Conservation (phyloP, 2,113 vertebrate genomes). For the Talpa occidentalis region DNA sequence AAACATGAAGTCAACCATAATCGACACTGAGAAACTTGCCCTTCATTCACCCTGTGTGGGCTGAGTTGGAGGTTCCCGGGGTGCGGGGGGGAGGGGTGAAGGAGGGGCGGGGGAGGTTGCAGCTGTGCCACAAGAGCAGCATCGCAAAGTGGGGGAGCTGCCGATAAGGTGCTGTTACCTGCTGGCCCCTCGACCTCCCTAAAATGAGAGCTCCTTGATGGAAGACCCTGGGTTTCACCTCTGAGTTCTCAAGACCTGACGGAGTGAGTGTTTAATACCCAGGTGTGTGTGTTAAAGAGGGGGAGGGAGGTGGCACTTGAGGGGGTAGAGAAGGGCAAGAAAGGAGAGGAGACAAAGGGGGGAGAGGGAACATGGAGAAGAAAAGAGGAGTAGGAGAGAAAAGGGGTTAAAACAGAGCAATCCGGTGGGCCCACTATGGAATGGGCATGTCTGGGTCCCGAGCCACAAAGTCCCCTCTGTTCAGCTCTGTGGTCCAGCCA, state of each 20-base stretch:
- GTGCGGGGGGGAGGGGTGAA: too few species aligned
- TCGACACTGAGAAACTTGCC: not conserved
- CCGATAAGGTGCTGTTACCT: not conserved
- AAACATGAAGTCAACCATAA: not conserved
- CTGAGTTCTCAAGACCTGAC: not conserved
- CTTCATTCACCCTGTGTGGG: not conserved
- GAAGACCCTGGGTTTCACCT: not conserved
- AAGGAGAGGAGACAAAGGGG: not conserved
- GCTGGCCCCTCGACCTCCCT: not conserved
- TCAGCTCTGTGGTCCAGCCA: too few species aligned
- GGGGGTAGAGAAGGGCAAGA: not conserved
- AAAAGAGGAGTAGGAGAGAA: not conserved
- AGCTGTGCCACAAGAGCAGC: accelerated
- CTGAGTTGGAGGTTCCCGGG: accelerated
- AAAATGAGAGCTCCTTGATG: not conserved
- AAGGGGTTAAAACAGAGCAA: not conserved
- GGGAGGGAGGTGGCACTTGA: not conserved
- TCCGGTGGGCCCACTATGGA: not conserved
- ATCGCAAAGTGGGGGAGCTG: too few species aligned
- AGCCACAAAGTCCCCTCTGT: too few species aligned
- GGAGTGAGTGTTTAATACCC: too few species aligned
- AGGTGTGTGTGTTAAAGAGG: not conserved
- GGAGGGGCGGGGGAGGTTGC: too few species aligned
- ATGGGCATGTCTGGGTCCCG: too few species aligned
- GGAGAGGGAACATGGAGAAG: not conserved